These are phyloP conservation scores for Apotomis capreana DNA, from an alignment of 2,888 invertebrate genomes.

Conservation along the genomic window DNA sequence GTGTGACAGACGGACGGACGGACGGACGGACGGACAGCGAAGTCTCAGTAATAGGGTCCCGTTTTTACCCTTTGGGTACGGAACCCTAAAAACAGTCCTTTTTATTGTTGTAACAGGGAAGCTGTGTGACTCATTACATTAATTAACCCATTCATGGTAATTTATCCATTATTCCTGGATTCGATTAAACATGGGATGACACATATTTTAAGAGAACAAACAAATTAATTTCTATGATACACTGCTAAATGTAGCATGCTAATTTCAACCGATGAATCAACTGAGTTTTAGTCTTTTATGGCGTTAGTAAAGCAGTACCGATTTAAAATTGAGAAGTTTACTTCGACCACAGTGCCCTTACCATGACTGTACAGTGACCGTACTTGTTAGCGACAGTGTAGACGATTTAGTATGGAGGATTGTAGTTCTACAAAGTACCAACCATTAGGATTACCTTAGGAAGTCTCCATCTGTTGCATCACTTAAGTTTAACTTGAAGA, in stretches of 20 bases:
- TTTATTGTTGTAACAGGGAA: constrained; percentile 13
- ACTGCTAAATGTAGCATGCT: constrained; percentile 27
- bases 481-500: no score
- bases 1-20: no score
- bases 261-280: constrained; percentile 35
- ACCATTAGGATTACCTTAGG: no score
- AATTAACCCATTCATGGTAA: constrained; percentile 33
- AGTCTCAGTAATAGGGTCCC: no score
- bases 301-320: constrained; percentile 20
- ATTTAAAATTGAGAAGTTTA: constrained; percentile 23
- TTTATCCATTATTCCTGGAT: constrained; percentile 35
- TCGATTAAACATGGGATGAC: constrained; percentile 28
- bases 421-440: no score
- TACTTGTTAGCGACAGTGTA: no score
- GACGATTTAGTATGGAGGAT: no score
- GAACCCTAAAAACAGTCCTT: no score
- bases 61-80: no score
- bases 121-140: constrained; percentile 36
- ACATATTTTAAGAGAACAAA: constrained; percentile 27
- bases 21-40: no score
- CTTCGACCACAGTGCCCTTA: constrained; percentile 12
- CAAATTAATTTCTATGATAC: constrained; percentile 31
- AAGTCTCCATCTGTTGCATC: no score
- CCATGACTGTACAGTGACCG: no score
- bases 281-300: constrained; percentile 5